Percentiles rank a stretch among this genome's conserved stretches.
Conservation (phyloP, 2,113 vertebrate genomes). For the Neodon shergylaensis region DNA sequence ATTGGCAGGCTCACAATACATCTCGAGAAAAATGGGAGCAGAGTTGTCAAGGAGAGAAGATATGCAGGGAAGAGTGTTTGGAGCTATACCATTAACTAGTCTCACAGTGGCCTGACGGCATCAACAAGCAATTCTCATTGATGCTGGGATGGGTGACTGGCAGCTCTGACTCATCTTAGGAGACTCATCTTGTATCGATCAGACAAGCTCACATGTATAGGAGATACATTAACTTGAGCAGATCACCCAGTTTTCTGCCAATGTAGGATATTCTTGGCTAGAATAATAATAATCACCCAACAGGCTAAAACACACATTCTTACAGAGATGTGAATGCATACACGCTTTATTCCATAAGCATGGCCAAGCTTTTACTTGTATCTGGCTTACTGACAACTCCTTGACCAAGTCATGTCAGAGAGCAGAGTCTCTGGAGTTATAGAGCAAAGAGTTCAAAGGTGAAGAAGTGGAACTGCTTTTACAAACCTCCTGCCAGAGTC, state of each 20-base stretch:
- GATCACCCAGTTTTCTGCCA: constrained; percentile 1
- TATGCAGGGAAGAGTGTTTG: background rate
- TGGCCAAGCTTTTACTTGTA: background rate
- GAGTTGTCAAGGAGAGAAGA: constrained; percentile 64
- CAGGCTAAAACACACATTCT: background rate
- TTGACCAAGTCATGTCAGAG: background rate
- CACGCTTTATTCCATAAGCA: background rate
- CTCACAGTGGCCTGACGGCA: background rate
- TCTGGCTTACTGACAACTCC: background rate
- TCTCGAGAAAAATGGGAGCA: constrained; percentile 39
- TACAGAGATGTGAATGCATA: constrained; percentile 2
- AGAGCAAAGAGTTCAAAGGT: background rate
- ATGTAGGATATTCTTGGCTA: background rate
- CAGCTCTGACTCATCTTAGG: background rate
- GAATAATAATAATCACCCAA: constrained; percentile 3
- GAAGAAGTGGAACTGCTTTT: background rate
- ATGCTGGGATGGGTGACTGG: background rate
- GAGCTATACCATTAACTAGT: background rate
- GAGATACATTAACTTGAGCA: background rate
- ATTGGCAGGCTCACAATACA: constrained; percentile 15
- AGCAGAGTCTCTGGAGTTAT: background rate
- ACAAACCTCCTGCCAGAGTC: background rate
- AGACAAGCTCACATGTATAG: background rate
- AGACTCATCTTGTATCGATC: background rate
- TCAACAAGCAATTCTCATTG: background rate